Percentiles rank a stretch among this genome's conserved stretches.
These are phyloP conservation scores for Drosophila setosimentum DNA, from an alignment of 2,888 invertebrate species.

Conservation along the genomic window DNA sequence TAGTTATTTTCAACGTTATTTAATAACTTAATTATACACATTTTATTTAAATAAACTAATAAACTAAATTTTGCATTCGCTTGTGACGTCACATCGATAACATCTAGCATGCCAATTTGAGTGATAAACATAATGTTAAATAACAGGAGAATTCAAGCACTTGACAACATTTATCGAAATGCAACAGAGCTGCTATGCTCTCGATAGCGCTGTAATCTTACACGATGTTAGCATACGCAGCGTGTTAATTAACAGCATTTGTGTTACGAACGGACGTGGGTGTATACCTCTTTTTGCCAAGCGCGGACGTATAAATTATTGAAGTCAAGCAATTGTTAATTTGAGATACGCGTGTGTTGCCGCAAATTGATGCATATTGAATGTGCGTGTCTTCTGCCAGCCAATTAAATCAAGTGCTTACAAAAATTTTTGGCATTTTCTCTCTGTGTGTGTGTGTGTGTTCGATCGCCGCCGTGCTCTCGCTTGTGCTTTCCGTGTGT, in stretches of 20 bases:
- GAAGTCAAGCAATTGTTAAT: conserved; percentile 43
- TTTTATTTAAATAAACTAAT: conserved; percentile 5
- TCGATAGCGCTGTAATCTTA: conserved; percentile 25
- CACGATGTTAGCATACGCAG: conserved; percentile 43
- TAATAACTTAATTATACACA: background rate
- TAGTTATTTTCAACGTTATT: background rate
- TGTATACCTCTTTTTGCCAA: conserved; percentile 60
- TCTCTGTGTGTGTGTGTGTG: conserved; percentile 20
- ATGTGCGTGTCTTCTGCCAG: conserved; percentile 37
- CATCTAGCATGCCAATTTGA: conserved; percentile 1
- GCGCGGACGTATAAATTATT: conserved; percentile 60
- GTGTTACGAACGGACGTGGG: conserved; percentile 68
- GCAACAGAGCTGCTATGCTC: conserved; percentile 31
- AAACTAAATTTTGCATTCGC: background rate
- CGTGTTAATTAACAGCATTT: conserved; percentile 54
- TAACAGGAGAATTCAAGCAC: background rate
- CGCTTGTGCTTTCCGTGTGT: conserved; percentile 33
- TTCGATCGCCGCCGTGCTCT: conserved; percentile 50
- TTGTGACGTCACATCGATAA: conserved; percentile 45
- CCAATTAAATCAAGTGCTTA: conserved; percentile 42
- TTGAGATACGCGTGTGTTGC: conserved; percentile 47
- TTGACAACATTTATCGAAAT: conserved; percentile 38
- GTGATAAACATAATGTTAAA: conserved; percentile 1
- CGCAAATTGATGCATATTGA: conserved; percentile 52
- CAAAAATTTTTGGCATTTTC: conserved; percentile 46